Evolutionary conservation across 2,797 vertebrate genomes (phyloP).

Genomic region (Florisuga fusca): DNA sequence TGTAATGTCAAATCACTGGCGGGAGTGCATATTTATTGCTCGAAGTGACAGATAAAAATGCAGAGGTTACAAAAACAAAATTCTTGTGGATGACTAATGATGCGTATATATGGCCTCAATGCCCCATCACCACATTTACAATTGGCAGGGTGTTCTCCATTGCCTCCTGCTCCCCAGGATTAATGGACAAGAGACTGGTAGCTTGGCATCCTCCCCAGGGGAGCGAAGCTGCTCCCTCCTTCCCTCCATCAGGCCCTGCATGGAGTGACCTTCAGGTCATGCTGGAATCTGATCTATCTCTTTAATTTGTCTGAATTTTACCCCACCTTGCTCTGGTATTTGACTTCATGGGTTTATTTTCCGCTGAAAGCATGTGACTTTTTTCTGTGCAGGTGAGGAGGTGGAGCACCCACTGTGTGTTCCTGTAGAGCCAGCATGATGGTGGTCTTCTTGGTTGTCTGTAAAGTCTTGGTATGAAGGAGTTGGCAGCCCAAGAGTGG

Average conservation of each 20-base stretch:
- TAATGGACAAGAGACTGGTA: conserved; percentile 37
- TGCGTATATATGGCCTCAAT: conserved; percentile 61
- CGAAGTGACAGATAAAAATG: conserved; percentile 81
- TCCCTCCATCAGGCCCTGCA: neutral
- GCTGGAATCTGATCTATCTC: conserved; percentile 26
- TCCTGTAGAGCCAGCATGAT: fast-evolving
- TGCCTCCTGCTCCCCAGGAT: conserved; percentile 23
- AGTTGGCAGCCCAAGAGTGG: neutral
- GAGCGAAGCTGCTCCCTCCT: neutral
- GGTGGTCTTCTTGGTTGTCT: neutral
- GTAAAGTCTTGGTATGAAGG: neutral
- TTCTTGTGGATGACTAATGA: conserved; percentile 73
- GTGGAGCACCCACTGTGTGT: neutral
- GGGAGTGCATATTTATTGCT: conserved; percentile 77
- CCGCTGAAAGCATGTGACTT: neutral
- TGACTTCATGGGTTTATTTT: conserved; percentile 10
- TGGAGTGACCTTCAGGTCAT: neutral
- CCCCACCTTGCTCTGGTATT: conserved; percentile 25
- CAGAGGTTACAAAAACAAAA: conserved; percentile 80
- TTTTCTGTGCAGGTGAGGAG: neutral
- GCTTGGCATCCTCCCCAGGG: conserved; percentile 32
- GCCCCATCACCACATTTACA: conserved; percentile 54
- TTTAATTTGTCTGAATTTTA: conserved; percentile 6
- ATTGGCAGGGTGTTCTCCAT: conserved; percentile 28
- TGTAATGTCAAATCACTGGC: conserved; percentile 80